These are phyloP conservation scores for Sarcophaga rosellei DNA, from an alignment of 2,888 invertebrate species.

Conservation along the genomic window DNA sequence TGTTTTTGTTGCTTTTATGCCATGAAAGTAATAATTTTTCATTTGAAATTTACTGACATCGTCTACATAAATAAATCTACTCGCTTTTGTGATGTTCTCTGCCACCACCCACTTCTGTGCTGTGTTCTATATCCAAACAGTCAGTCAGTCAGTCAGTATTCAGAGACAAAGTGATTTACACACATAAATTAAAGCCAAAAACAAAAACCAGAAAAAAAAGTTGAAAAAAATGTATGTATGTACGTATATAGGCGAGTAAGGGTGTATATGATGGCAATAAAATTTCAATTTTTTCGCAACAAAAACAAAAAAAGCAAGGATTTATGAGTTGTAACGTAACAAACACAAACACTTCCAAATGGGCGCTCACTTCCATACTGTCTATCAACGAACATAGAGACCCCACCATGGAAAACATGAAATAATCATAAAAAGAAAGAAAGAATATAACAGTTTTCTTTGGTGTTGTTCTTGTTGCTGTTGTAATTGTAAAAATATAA, in stretches of 20 bases:
- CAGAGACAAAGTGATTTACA: conserved; percentile 61
- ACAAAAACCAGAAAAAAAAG: background rate
- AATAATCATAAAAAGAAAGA: background rate
- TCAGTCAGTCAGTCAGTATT: conserved; percentile 5
- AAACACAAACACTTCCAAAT: conserved; percentile 21
- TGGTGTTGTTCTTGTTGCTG: background rate
- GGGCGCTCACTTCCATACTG: background rate
- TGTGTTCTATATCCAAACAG: no score
- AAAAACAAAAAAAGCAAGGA: conserved; percentile 1
- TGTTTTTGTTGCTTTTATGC: background rate
- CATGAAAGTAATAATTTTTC: conserved; percentile 65
- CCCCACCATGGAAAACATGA: background rate
- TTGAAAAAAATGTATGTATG: background rate
- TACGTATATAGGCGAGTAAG: background rate
- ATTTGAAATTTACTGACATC: conserved; percentile 65
- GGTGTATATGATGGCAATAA: conserved; percentile 52
- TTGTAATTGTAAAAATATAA: conserved; percentile 25
- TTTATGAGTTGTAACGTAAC: conserved; percentile 63
- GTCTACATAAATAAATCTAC: conserved; percentile 62
- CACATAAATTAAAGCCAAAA: conserved; percentile 57
- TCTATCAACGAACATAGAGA: background rate
- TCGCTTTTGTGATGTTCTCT: conserved; percentile 36
- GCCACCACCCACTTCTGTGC: background rate
- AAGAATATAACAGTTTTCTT: background rate
- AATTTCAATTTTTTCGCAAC: conserved; percentile 58